Base-by-base conservation (phyloP, 1,140 invertebrate genomes). In the Helicoverpa armigera region DNA sequence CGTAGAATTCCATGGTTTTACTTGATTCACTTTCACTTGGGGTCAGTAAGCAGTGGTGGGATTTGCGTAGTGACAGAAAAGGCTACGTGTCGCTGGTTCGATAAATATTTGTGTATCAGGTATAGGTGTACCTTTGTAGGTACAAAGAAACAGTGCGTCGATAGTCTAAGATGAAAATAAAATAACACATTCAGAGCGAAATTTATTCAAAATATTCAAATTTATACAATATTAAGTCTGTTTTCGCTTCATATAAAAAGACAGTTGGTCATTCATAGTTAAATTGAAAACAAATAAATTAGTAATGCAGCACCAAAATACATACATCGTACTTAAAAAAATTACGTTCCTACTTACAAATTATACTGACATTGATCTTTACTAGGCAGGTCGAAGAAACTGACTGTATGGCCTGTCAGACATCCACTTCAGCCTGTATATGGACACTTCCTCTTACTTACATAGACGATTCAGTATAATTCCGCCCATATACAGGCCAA, bases 271-370 rank as follows among this genome's bases (percentile, higher is more conserved):
- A 86, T 89, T 86, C 80, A 85, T 91, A 89, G 84, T 88, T 86
- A 89, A 86, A 87, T 86, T 82, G 76, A 89, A 90, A 92, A 88
- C 86, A 84, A 85, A 90, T 92, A 92, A 93, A 92, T 93, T 92
- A 92, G 89, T 92, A 91, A 92, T 89, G 88, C 92, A 93, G 90
- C 91, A 92, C 90, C 90, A 90, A 90, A 91, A 92, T 90, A 91
- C 90, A 91, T 91, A 90, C 89, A 90, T 85, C 88, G 83, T 89
- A 88, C 85, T 89, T 88, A 91, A 72, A 31, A 88, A 85, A 86
- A 83, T 86, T 83, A 89, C 83, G 85, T 82, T 82, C 78, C 70
- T 88, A 89, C 83, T 82, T 88, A 87, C 80, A 86, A 82, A 61
- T 86, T 87, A 86, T 53, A 80, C 74, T 82, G 82, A 81, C 31